Evolutionary conservation across 35 echinoderm and acorn worm genomes (phyloP).

Genomic region (Apostichopus parvimensis): DNA sequence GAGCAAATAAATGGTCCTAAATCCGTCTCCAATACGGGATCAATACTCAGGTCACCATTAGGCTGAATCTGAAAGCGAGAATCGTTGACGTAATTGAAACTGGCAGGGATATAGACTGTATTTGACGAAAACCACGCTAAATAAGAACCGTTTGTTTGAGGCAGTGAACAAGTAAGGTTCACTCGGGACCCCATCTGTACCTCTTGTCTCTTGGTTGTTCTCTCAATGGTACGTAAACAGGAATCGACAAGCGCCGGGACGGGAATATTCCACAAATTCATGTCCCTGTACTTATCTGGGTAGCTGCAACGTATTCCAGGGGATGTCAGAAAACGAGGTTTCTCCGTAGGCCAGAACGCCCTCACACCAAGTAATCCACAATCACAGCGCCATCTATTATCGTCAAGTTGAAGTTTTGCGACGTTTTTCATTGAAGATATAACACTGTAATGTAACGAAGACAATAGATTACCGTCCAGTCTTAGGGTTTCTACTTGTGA

Average conservation of each 20-base stretch:
- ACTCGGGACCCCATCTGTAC: constrained; percentile 42
- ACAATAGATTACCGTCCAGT: constrained; percentile 44
- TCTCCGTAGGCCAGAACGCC: constrained; percentile 22
- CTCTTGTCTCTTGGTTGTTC: background rate
- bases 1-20: constrained; percentile 62
- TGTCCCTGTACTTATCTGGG: constrained; percentile 39
- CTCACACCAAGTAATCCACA: constrained; percentile 59
- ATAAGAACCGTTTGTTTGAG: constrained; percentile 50
- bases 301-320: constrained; percentile 47
- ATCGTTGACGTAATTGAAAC: background rate
- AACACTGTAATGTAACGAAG: constrained; percentile 55
- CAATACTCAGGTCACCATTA: constrained; percentile 52
- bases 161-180: constrained; percentile 43
- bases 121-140: constrained; percentile 65
- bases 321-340: constrained; percentile 26
- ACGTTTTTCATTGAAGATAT: constrained; percentile 36
- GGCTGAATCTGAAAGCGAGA: constrained; percentile 35
- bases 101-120: constrained; percentile 23
- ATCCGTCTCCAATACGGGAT: constrained; percentile 21
- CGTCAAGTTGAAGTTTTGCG: constrained; percentile 41
- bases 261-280: constrained; percentile 59
- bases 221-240: constrained; percentile 47
- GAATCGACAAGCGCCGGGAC: constrained; percentile 42
- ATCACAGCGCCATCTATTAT: constrained; percentile 65
- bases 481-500: constrained; percentile 34